These are phyloP conservation scores for Pangasius djambal DNA, from an alignment of 2,797 vertebrate genomes.

Conservation along the genomic window DNA sequence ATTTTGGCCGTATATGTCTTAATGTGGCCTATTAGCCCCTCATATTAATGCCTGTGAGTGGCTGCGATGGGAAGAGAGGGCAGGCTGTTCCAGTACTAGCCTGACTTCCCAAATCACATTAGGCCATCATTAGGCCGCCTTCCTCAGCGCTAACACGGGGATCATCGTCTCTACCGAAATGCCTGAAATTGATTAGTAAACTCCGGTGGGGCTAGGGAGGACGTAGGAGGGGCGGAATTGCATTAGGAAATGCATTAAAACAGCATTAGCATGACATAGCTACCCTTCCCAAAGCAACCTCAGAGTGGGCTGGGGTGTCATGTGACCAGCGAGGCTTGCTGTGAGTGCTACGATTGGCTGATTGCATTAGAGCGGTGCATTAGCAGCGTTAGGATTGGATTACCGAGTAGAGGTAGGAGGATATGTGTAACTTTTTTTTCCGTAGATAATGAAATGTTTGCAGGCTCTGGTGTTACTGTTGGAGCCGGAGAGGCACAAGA, in stretches of 20 bases:
- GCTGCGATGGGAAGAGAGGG: constrained; percentile 72
- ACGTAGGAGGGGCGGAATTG: constrained; percentile 74
- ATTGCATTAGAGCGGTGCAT: constrained; percentile 78
- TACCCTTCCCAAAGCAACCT: constrained; percentile 58
- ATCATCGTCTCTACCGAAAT: constrained; percentile 85
- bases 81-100: constrained; percentile 68
- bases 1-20: constrained; percentile 64
- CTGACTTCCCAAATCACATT: constrained; percentile 77
- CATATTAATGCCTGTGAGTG: constrained; percentile 78
- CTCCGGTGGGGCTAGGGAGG: constrained; percentile 70
- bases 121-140: constrained; percentile 78
- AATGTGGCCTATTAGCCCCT: constrained; percentile 77
- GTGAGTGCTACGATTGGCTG: constrained; percentile 73
- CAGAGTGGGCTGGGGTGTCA: constrained; percentile 68
- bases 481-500: constrained; percentile 46
- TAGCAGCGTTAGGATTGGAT: constrained; percentile 72
- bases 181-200: constrained; percentile 81
- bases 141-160: constrained; percentile 76
- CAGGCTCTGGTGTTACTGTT: constrained; percentile 75
- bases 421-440: constrained; percentile 33
- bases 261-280: constrained; percentile 78
- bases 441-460: constrained; percentile 73
- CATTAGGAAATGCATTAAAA: constrained; percentile 73
- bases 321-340: constrained; percentile 65
- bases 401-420: constrained; percentile 57